Evolutionary conservation across 2,888 invertebrate species (phyloP).

Genomic region (Timema cristinae): DNA sequence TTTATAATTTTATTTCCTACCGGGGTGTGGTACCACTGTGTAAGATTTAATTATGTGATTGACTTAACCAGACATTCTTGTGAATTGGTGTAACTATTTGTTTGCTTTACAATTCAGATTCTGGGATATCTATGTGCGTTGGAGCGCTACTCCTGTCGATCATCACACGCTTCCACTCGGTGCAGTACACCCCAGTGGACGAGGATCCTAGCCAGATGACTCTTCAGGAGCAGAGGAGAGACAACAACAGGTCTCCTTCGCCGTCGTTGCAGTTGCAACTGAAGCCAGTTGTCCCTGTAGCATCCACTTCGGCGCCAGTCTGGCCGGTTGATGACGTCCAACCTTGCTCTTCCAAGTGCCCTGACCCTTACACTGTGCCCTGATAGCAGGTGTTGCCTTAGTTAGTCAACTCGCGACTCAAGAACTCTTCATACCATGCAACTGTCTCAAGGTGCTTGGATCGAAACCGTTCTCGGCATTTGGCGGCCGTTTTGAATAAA

Average conservation of each 20-base stretch:
- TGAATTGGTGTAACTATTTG: neutral
- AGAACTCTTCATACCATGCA: no score
- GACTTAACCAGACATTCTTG: neutral
- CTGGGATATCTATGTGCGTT: slow-evolving; percentile 59
- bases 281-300: slow-evolving; percentile 18
- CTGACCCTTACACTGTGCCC: slow-evolving; percentile 32
- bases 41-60: no score
- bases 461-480: no score
- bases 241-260: slow-evolving; percentile 37
- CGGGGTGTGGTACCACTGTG: no score
- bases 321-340: slow-evolving; percentile 38
- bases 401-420: no score
- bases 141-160: slow-evolving; percentile 56
- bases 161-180: slow-evolving; percentile 53
- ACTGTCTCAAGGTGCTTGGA: no score
- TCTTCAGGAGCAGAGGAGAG: slow-evolving; percentile 44
- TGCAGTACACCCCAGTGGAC: slow-evolving; percentile 57
- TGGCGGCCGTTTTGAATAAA: no score
- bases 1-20: no score
- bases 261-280: slow-evolving; percentile 35
- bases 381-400: slow-evolving; percentile 18
- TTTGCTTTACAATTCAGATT: slow-evolving; percentile 43
- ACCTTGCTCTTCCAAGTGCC: slow-evolving; percentile 39
- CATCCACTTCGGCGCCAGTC: slow-evolving; percentile 25
- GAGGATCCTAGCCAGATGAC: slow-evolving; percentile 59